A percentile compares a stretch with the other conserved stretches of the same genome.
These are phyloP conservation scores for Salvelinus namaycush DNA, from an alignment of 2,113 vertebrate genomes.

Conservation along the genomic window DNA sequence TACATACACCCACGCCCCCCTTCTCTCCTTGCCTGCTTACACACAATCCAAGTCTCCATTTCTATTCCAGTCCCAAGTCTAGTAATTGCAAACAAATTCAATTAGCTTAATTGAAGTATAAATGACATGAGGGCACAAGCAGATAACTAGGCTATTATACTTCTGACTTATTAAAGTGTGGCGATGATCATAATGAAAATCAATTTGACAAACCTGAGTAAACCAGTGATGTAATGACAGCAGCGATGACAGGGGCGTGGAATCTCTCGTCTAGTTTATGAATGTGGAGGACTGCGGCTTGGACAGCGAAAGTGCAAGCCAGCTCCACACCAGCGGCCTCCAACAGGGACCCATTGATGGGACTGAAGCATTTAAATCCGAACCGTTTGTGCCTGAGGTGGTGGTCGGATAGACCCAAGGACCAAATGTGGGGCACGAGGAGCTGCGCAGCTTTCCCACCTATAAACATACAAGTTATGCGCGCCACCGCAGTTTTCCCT, in stretches of 20 bases:
- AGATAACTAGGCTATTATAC: too few relatives aligned
- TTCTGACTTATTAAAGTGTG: too few relatives aligned
- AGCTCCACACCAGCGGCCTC: slow-evolving; percentile 80
- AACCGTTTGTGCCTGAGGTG: slow-evolving; percentile 62
- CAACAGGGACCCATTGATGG: slow-evolving; percentile 72
- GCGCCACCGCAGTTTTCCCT: slow-evolving; percentile 12
- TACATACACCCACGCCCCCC: too few relatives aligned
- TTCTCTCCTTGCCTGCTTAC: too few relatives aligned
- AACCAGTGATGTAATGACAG: slow-evolving; percentile 78
- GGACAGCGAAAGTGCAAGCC: slow-evolving; percentile 77
- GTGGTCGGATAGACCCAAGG: slow-evolving; percentile 68
- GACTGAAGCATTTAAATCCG: slow-evolving; percentile 69
- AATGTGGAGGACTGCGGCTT: slow-evolving; percentile 70
- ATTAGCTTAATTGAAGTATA: too few relatives aligned
- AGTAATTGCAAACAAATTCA: too few relatives aligned
- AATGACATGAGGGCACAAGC: too few relatives aligned
- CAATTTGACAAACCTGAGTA: slow-evolving; percentile 76
- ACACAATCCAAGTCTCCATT: too few relatives aligned
- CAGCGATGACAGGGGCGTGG: slow-evolving; percentile 70
- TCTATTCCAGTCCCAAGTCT: too few relatives aligned
- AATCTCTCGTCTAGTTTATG: slow-evolving; percentile 67
- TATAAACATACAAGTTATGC: slow-evolving; percentile 71
- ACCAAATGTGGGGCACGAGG: slow-evolving; percentile 71
- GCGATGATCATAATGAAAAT: neutral
- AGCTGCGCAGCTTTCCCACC: slow-evolving; percentile 69